These are phyloP conservation scores for Porites lutea DNA, from an alignment of 64 coral and sea anemone genomes.

Conservation along the genomic window DNA sequence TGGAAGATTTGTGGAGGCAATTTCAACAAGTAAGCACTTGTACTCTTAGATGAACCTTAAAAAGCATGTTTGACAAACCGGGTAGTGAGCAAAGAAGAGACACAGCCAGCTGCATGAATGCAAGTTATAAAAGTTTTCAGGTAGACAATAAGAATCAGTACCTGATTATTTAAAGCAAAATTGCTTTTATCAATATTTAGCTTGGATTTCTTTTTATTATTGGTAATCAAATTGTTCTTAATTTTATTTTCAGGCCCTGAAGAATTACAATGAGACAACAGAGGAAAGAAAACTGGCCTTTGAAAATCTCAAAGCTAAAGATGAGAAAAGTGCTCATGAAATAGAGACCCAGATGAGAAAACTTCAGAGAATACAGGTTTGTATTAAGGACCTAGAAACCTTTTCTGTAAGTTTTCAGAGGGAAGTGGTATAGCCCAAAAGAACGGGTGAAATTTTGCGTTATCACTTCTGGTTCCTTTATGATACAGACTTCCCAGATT, in stretches of 20 bases:
- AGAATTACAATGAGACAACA: slow-evolving; percentile 99
- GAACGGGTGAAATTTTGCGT: too few species aligned
- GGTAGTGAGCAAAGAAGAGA: too few species aligned
- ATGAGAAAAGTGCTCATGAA: slow-evolving; percentile 99
- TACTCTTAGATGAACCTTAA: too few species aligned
- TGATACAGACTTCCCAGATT: too few species aligned
- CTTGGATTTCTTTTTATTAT: background rate
- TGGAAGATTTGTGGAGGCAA: slow-evolving; percentile 98
- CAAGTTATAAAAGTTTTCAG: background rate
- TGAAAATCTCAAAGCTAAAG: slow-evolving; percentile 98
- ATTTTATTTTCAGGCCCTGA: slow-evolving; percentile 75
- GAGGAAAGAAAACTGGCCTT: slow-evolving; percentile 98
- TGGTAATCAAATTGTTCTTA: background rate
- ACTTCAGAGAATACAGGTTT: slow-evolving; percentile 99
- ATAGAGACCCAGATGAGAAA: slow-evolving; percentile 99
- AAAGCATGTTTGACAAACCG: too few species aligned
- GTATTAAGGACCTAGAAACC: too few species aligned
- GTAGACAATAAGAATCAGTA: background rate
- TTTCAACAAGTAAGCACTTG: slow-evolving; percentile 82
- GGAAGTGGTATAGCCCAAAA: too few species aligned
- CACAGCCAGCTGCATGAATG: too few species aligned
- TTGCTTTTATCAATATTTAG: background rate
- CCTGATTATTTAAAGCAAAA: background rate
- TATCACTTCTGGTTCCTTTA: too few species aligned
- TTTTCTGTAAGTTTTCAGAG: too few species aligned